Percentiles rank a stretch among this genome's conserved stretches.
Evolutionary conservation across 2,888 invertebrate genomes (phyloP).

Genomic region (Orthonevra nobilis): DNA sequence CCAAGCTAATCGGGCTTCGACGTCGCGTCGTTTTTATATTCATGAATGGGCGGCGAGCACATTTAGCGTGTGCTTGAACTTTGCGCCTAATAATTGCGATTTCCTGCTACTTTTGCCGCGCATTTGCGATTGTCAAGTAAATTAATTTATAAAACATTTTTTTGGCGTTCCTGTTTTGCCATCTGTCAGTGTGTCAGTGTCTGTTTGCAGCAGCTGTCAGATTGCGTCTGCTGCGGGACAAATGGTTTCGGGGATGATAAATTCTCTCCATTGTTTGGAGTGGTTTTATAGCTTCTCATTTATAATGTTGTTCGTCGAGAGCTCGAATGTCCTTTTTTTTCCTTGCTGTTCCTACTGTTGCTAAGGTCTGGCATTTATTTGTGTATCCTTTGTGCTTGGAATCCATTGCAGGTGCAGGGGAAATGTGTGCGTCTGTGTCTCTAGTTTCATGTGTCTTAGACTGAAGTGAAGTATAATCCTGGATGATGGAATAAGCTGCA

Average conservation of each 20-base stretch:
- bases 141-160: background rate
- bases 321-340: constrained; percentile 43
- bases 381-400: constrained; percentile 44
- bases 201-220: constrained; percentile 48
- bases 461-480: constrained; percentile 27
- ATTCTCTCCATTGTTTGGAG: constrained; percentile 30
- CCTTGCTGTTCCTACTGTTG: too few species aligned
- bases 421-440: background rate
- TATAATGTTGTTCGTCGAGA: constrained; percentile 15
- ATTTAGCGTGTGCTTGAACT: too few species aligned
- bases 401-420: constrained; percentile 38
- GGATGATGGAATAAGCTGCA: constrained; percentile 31
- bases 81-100: constrained; percentile 41
- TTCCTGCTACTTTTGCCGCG: constrained; percentile 26
- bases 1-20: constrained; percentile 25
- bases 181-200: constrained; percentile 46
- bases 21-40: background rate
- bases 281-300: constrained; percentile 30
- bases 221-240: constrained; percentile 18
- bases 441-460: constrained; percentile 17
- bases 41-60: background rate
- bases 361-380: background rate
- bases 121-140: constrained; percentile 42
- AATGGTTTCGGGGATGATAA: constrained; percentile 51
- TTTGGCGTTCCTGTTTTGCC: constrained; percentile 39